Evolutionary conservation across 2,797 vertebrate species (phyloP).

Genomic region (Hydrocynus forskahlii): DNA sequence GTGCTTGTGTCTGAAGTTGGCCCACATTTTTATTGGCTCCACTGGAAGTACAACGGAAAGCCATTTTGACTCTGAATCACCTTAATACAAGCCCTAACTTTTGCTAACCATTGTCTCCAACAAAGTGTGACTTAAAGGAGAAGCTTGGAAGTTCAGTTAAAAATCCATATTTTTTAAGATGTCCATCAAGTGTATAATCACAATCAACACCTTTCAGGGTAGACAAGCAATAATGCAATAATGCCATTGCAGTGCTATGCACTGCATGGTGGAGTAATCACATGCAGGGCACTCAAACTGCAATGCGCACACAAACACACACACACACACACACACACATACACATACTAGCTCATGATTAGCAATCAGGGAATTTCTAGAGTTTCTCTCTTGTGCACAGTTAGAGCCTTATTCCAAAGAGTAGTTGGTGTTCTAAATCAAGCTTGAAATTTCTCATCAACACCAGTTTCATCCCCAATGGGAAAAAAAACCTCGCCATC

Average conservation of each 20-base stretch:
- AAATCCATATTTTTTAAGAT: conserved; percentile 34
- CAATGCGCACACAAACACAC: conserved; percentile 23
- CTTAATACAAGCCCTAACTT: conserved; percentile 30
- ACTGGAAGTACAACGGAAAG: conserved; percentile 36
- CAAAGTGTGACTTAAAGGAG: neutral
- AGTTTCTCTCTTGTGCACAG: conserved; percentile 77
- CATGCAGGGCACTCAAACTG: conserved; percentile 51
- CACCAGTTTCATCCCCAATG: conserved; percentile 37
- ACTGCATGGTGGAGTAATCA: conserved; percentile 60
- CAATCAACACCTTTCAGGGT: conserved; percentile 65
- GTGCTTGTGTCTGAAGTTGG: conserved; percentile 65
- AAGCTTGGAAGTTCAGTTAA: conserved; percentile 20
- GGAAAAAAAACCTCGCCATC: conserved; percentile 45
- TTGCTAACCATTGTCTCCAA: conserved; percentile 17
- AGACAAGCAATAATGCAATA: conserved; percentile 79
- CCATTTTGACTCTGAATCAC: conserved; percentile 38
- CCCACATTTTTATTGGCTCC: conserved; percentile 43
- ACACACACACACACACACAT: conserved; percentile 42
- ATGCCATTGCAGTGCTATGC: conserved; percentile 44
- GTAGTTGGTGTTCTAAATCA: conserved; percentile 57
- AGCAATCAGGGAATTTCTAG: conserved; percentile 81
- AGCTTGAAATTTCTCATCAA: conserved; percentile 45
- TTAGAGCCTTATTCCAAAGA: conserved; percentile 84
- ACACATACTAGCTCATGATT: conserved; percentile 72
- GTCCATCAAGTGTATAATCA: conserved; percentile 52